Evolutionary conservation across 2,888 invertebrate species (phyloP).

Genomic region (Carcina quercana): DNA sequence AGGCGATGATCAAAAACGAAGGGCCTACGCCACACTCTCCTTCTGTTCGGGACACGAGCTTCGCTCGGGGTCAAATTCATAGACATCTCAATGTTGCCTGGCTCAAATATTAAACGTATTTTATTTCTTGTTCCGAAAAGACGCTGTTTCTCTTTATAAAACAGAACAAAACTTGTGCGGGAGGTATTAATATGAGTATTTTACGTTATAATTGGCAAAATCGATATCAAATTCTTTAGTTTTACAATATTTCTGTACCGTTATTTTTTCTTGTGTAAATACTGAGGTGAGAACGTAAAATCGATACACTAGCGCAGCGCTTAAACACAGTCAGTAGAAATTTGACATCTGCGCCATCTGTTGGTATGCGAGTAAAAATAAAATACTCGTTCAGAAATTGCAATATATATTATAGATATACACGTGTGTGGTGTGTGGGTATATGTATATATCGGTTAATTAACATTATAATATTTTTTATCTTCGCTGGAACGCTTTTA

Average conservation of each 20-base stretch:
- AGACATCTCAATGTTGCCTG: conserved; percentile 67
- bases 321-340: conserved; percentile 47
- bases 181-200: background rate
- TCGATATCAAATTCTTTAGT: conserved; percentile 1
- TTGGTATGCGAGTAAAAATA: conserved; percentile 6
- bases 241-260: conserved; percentile 13
- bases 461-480: too few relatives aligned
- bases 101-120: conserved; percentile 5
- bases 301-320: conserved; percentile 69
- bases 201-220: conserved; percentile 6
- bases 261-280: conserved; percentile 50
- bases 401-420: too few relatives aligned
- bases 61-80: conserved; percentile 75
- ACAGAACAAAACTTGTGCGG: background rate
- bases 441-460: too few relatives aligned
- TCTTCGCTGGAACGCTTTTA: too few relatives aligned
- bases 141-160: background rate
- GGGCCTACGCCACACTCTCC: conserved; percentile 68
- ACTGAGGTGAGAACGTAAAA: conserved; percentile 43
- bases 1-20: conserved; percentile 66
- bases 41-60: conserved; percentile 71
- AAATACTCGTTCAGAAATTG: conserved; percentile 5
- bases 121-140: conserved; percentile 5
- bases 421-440: too few relatives aligned
- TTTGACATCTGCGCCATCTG: conserved; percentile 48